Evolutionary conservation across 2,797 vertebrate genomes (phyloP).

Genomic region (Strix occidentalis): DNA sequence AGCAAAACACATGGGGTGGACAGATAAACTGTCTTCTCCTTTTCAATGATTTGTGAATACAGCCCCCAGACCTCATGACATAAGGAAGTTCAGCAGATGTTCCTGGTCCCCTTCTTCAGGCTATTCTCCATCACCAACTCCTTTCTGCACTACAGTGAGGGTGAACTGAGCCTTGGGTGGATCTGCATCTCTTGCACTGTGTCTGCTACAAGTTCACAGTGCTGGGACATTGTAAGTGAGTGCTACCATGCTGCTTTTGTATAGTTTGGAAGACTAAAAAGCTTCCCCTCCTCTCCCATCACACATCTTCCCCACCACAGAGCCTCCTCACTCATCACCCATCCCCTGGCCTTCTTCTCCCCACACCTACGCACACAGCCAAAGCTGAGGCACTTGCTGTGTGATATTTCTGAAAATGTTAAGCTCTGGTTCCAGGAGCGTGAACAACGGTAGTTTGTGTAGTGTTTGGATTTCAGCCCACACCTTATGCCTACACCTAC

Average conservation of each 20-base stretch:
- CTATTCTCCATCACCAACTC: neutral
- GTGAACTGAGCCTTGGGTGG: neutral
- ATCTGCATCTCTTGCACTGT: neutral
- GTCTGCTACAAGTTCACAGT: neutral
- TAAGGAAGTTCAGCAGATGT: neutral
- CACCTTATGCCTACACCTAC: neutral
- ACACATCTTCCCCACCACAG: neutral
- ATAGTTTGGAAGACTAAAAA: neutral
- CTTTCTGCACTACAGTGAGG: fast-evolving
- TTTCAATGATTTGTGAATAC: neutral
- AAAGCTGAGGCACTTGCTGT: neutral
- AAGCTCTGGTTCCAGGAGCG: neutral
- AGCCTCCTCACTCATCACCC: neutral
- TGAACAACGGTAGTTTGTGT: neutral
- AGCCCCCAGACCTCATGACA: neutral
- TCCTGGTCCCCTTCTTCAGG: neutral
- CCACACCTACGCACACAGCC: neutral
- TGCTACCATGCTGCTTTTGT: neutral
- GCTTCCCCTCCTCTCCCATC: neutral
- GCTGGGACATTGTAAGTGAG: neutral
- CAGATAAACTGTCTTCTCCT: neutral
- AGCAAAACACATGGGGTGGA: neutral
- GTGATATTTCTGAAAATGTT: neutral
- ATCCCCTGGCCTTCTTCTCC: neutral
- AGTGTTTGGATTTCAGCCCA: neutral